Evolutionary conservation across 1,140 invertebrate genomes (phyloP), one percentile per base, ranked within the genome.

Genomic region (Sminthurides bifidus): DNA sequence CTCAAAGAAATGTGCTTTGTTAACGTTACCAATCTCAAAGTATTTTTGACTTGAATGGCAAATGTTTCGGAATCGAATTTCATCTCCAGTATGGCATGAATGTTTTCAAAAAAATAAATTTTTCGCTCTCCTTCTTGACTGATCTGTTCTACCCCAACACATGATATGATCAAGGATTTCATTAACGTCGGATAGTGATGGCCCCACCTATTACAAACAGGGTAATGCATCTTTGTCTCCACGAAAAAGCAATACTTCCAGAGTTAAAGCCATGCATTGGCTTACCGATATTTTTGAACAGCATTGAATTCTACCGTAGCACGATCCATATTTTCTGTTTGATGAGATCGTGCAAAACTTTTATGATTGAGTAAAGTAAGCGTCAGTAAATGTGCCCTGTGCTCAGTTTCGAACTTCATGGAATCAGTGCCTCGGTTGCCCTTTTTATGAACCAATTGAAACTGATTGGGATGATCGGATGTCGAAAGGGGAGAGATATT

Each of bases 381-480:
- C 15, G 91, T 93, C 23, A 98, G 73, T 60, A 99, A 80, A 62
- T 96, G 80, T 54, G 86, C 81, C 67, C 94, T 81, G 70, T 92
- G 85, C 67, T 98, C 94, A 3, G 91, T 92, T n/a, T 92, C 94
- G 71, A 99, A 96, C 68, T 83, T 87, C 86, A 98, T 97, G 17
- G 83, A 83, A 68, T 97, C 93, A 45, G 81, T 76, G 76, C 95
- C 95, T 62, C 71, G 87, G n/a, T 49, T 49, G 31, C 71, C 70
- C 26, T 66, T 73, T 69, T 67, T 71, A 52, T 66, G 52, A 37
- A 59, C 59, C 26, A 66, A 31, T 35, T 60, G 59, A 27, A 61
- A 62, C 31, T 64, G 58, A 70, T 78, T 74, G 61, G 67, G 75
- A 73, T 71, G 70, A 40, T 65, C 78, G 73, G 70, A 78, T 76